Evolutionary conservation across 2,113 vertebrate genomes (phyloP), one percentile per base, ranked within the genome.

Genomic region (Pachypanchax playfairii): DNA sequence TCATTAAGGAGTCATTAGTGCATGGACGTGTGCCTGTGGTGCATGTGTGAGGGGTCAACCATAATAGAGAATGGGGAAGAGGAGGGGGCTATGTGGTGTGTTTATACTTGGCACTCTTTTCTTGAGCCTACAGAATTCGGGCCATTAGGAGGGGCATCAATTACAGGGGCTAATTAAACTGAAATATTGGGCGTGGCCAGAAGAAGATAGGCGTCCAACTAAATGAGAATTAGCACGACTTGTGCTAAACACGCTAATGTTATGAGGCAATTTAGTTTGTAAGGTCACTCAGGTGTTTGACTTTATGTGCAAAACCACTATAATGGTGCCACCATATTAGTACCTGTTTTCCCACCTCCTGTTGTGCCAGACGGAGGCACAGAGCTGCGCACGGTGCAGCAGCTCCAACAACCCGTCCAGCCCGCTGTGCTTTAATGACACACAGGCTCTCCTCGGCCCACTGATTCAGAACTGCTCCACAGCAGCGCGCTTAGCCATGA

Each of bases 1-100:
- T 78, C 75, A 85, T 87, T 88, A 87, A 76, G 76, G 73, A 79
- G 75, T 85, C 75, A 83, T 87, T 88, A 88, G 75, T 70, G 68
- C 46, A 73, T 82, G 72, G 75, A 79, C 62, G 38, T 75, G 77
- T 84, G 83, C 66, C 75, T 84, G 64, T 28, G 2, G 55, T 4
- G 35, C 44, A 63, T 84, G 75, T 79, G 64, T 48, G 35, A 29
- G 64, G 70, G 73, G 49, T 49, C 50, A n/a, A 21, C n/a, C 35
- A 35, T 85, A 79, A 84, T 84, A 49, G 54, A 70, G 59, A 64
- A 70, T 80, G 76, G 79, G 61, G 25, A 28, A 65, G 55, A 43
- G 70, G 52, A 20, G 55, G 68, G 73, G 70, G n/a, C n/a, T n/a
- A 72, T 57, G 31, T 26, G 47, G 55, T 31, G 57, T 41, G 6